phyloP scores from a whole-genome alignment of 2,888 invertebrate genomes.

The Caenorhabditis becei region DNA sequence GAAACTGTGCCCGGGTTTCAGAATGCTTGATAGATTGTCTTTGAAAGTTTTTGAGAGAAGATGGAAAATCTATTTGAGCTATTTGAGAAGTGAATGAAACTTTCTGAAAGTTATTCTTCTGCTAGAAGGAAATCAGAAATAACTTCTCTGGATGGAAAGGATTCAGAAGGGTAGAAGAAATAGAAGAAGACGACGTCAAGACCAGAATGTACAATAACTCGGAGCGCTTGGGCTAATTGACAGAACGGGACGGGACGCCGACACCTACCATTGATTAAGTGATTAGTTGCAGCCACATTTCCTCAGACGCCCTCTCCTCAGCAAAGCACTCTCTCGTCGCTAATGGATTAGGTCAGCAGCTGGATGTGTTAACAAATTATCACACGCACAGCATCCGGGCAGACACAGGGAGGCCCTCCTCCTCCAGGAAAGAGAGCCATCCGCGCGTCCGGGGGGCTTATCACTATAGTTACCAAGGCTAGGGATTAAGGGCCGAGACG shows the following conservation, averaged over 20 bases:
- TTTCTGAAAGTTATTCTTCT: too few species aligned
- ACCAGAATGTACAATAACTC: constrained; percentile 20
- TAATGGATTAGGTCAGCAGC: constrained; percentile 57
- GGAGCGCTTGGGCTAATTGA: constrained; percentile 42
- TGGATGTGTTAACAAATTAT: constrained; percentile 58
- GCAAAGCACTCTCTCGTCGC: constrained; percentile 28
- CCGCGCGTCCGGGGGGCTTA: constrained; percentile 26
- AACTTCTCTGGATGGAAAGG: not conserved
- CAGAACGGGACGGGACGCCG: not conserved
- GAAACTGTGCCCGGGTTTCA: too few species aligned
- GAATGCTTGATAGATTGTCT: too few species aligned
- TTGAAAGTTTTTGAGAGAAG: too few species aligned
- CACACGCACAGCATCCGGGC: constrained; percentile 32
- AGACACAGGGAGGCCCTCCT: not conserved
- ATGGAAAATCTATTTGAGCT: too few species aligned
- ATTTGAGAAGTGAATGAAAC: too few species aligned
- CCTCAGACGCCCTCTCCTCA: constrained; percentile 3
- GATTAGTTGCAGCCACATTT: constrained; percentile 55
- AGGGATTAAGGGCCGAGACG: constrained; percentile 35
- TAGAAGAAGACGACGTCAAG: constrained; percentile 19
- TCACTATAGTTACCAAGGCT: constrained; percentile 52
- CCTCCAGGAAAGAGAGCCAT: not conserved
- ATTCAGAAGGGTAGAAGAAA: constrained; percentile 5
- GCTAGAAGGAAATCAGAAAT: too few species aligned
- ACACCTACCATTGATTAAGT: constrained; percentile 57